A percentile compares a stretch with the other conserved stretches of the same genome.
phyloP scores from a whole-genome alignment of 1,140 invertebrate species.

The Gonatopus flavifemur region DNA sequence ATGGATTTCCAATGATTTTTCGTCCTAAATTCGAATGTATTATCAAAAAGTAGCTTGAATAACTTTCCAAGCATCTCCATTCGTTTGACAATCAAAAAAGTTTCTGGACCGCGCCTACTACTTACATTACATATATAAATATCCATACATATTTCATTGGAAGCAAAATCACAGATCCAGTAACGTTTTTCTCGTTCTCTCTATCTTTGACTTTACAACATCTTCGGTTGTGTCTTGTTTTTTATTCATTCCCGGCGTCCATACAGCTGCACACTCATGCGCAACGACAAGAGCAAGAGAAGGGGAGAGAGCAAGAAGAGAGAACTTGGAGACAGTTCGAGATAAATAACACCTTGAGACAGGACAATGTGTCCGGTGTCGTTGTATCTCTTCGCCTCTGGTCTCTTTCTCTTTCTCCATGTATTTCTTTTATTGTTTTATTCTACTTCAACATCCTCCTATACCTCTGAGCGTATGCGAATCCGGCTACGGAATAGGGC shows the following conservation, averaged over 20 bases:
- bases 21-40: too few species aligned
- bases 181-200: conserved; percentile 1
- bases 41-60: too few species aligned
- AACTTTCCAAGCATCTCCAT: too few species aligned
- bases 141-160: too few species aligned
- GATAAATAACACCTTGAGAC: conserved; percentile 27
- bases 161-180: not conserved
- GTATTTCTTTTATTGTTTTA: too few species aligned
- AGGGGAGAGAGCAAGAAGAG: conserved; percentile 20
- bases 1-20: too few species aligned
- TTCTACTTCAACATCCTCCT: too few species aligned
- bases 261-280: not conserved
- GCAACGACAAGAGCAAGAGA: conserved; percentile 16
- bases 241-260: conserved; percentile 1
- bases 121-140: too few species aligned
- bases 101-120: too few species aligned
- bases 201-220: conserved; percentile 13
- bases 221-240: conserved; percentile 1
- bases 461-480: conserved; percentile 2
- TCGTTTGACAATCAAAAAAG: too few species aligned
- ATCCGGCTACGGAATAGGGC: conserved; percentile 11
- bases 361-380: conserved; percentile 28
- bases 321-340: conserved; percentile 22
- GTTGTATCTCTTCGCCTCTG: conserved; percentile 16
- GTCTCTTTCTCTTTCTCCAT: conserved; percentile 4